Percentiles rank a stretch among this genome's conserved stretches.
Evolutionary conservation across 2,888 invertebrate species (phyloP).

Genomic region (Poecilobothrus nobilitatus): DNA sequence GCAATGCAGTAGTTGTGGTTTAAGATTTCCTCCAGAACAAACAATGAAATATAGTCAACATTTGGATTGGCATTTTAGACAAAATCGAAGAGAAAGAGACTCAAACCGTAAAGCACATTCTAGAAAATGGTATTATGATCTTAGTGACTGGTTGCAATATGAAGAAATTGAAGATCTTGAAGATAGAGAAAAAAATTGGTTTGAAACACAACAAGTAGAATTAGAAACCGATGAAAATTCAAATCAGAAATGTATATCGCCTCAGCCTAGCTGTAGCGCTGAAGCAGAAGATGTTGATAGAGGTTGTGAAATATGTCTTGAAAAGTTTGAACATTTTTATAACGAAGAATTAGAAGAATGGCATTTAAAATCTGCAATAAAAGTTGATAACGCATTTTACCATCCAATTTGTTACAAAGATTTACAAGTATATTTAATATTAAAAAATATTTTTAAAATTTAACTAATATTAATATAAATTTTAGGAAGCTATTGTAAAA

Average conservation of each 20-base stretch:
- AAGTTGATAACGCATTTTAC: constrained; percentile 67
- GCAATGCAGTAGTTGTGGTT: constrained; percentile 95
- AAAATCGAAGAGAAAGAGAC: constrained; percentile 82
- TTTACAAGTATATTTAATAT: constrained; percentile 52
- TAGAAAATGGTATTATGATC: constrained; percentile 82
- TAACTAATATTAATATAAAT: background rate
- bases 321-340: constrained; percentile 90
- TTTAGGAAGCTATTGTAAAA: background rate
- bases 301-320: constrained; percentile 81
- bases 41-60: constrained; percentile 89
- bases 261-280: constrained; percentile 64
- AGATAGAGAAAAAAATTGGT: constrained; percentile 82
- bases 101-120: constrained; percentile 74
- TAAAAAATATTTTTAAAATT: background rate
- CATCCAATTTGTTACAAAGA: constrained; percentile 89
- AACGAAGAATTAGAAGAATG: constrained; percentile 97
- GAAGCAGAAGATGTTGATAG: constrained; percentile 56
- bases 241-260: constrained; percentile 48
- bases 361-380: constrained; percentile 79
- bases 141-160: constrained; percentile 87
- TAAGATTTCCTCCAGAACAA: constrained; percentile 83
- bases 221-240: constrained; percentile 50
- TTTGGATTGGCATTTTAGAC: constrained; percentile 97
- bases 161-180: constrained; percentile 89
- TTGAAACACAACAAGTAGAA: constrained; percentile 62